Conservation (phyloP, 2,113 vertebrate genomes). For the Cairina moschata region DNA sequence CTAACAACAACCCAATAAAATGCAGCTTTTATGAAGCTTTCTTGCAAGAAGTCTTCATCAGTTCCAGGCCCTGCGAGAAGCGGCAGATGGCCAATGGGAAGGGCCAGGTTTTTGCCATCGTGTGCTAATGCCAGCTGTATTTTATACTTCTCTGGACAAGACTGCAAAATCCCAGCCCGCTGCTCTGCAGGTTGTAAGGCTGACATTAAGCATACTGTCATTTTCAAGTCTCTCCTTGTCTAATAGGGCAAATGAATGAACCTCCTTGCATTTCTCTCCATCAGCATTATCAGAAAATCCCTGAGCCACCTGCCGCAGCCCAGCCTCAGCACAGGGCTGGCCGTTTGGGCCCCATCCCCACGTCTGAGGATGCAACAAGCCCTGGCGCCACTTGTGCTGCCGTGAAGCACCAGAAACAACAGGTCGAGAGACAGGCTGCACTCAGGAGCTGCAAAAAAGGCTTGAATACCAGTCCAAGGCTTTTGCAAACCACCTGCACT, state of each 20-base stretch:
- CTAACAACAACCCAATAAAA: conserved; percentile 23
- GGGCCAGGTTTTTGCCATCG: background rate
- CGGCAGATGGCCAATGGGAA: background rate
- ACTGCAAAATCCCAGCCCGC: background rate
- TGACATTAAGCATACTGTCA: background rate
- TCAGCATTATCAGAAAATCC: background rate
- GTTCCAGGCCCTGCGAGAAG: background rate
- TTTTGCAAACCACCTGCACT: background rate
- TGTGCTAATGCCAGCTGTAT: background rate
- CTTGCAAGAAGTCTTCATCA: background rate
- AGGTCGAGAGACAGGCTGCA: background rate
- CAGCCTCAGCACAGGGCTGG: background rate
- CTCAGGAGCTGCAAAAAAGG: background rate
- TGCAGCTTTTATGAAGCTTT: background rate
- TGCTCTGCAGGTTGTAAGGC: background rate
- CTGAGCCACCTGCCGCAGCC: background rate
- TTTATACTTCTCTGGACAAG: background rate
- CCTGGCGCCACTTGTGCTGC: background rate
- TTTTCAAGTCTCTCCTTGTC: background rate
- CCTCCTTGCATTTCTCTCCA: rapidly evolving
- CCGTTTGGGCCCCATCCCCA: background rate
- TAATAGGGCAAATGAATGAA: background rate
- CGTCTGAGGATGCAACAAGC: background rate
- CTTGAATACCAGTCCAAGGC: background rate
- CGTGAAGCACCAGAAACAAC: background rate